Evolutionary conservation across 2,113 vertebrate species (phyloP).

Genomic region (Dolichotis patagonum): DNA sequence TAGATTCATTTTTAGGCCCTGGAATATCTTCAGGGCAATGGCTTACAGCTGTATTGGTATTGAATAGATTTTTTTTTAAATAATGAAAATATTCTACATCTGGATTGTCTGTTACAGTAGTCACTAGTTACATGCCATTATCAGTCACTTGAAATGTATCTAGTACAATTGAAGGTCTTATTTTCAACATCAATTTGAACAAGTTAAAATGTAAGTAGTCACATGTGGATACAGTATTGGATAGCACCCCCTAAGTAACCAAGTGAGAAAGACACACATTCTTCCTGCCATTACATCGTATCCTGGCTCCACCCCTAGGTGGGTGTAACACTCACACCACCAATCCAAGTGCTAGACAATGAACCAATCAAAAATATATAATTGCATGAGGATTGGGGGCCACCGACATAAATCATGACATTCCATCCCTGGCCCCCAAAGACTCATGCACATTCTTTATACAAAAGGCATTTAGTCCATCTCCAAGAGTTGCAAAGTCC

Average conservation of each 20-base stretch:
- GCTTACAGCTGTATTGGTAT: background rate
- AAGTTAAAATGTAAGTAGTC: background rate
- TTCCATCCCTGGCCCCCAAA: too few species aligned
- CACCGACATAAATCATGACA: too few species aligned
- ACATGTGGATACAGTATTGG: background rate
- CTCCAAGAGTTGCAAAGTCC: too few species aligned
- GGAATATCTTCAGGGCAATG: background rate
- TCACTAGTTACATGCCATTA: accelerated
- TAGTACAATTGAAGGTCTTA: background rate
- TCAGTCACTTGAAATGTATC: background rate
- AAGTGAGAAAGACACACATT: background rate
- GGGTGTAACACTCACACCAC: too few species aligned
- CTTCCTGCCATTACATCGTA: too few species aligned
- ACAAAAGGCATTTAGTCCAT: too few species aligned
- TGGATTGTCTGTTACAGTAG: background rate
- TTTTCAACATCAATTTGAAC: background rate
- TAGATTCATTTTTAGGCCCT: background rate
- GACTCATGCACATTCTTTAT: too few species aligned
- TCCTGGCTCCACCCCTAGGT: too few species aligned
- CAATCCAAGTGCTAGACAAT: too few species aligned
- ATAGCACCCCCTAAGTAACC: too few species aligned
- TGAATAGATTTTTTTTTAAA: background rate
- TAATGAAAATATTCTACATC: background rate
- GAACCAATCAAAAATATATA: too few species aligned
- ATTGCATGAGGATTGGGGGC: too few species aligned